Evolutionary conservation across 2,797 vertebrate species (phyloP).

Genomic region (Buphagus erythrorhynchus): DNA sequence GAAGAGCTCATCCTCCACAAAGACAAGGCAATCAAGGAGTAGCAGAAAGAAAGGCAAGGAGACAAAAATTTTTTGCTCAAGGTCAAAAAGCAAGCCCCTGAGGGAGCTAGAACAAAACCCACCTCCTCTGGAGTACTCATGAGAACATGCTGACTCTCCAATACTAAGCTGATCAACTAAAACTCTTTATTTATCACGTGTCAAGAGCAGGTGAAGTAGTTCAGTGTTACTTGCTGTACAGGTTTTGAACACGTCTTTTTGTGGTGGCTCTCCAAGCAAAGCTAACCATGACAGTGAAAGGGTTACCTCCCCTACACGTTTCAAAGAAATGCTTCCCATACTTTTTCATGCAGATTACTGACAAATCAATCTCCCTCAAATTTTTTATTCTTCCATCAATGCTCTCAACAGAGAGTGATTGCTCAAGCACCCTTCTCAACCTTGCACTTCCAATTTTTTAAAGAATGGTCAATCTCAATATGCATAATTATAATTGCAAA

Average conservation of each 20-base stretch:
- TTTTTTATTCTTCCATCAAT: conserved; percentile 46
- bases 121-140: not conserved
- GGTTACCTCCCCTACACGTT: not conserved
- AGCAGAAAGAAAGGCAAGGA: not conserved
- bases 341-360: not conserved
- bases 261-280: not conserved
- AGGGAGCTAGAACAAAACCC: not conserved
- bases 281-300: not conserved
- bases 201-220: not conserved
- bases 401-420: conserved; percentile 38
- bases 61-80: not conserved
- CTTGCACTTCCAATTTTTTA: conserved; percentile 14
- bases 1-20: not conserved
- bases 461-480: conserved; percentile 19
- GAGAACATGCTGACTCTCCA: not conserved
- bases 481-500: conserved; percentile 46
- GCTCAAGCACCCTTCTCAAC: conserved; percentile 17
- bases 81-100: not conserved
- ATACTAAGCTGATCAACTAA: not conserved
- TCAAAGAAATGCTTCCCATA: not conserved
- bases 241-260: not conserved
- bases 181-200: not conserved
- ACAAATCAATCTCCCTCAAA: not conserved
- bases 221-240: not conserved
- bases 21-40: not conserved